A percentile compares a stretch with the other conserved stretches of the same genome.
Evolutionary conservation across 2,797 vertebrate genomes (phyloP).

Genomic region (Enteromius argenteus): DNA sequence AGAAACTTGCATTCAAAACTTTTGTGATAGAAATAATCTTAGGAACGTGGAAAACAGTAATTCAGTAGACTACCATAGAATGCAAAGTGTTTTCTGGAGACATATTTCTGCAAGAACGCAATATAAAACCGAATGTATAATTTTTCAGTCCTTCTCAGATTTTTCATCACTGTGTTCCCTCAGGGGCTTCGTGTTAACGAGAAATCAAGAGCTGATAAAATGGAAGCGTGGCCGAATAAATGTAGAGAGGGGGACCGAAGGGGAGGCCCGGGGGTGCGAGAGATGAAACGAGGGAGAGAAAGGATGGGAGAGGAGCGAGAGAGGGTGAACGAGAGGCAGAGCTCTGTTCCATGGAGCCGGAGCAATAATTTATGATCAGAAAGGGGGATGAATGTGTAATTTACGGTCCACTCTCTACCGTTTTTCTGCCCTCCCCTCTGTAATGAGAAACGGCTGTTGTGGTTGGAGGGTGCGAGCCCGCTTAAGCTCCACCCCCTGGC

Average conservation of each 20-base stretch:
- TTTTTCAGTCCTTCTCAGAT: not conserved
- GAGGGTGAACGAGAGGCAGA: slow-evolving; percentile 67
- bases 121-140: not conserved
- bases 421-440: slow-evolving; percentile 77
- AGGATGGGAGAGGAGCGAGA: slow-evolving; percentile 61
- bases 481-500: slow-evolving; percentile 76
- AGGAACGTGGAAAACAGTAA: not conserved
- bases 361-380: slow-evolving; percentile 79
- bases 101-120: not conserved
- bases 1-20: not conserved
- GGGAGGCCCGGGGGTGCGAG: slow-evolving; percentile 44
- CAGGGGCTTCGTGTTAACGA: not conserved
- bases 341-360: slow-evolving; percentile 71
- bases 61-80: not conserved
- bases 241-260: not conserved
- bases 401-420: slow-evolving; percentile 77
- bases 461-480: slow-evolving; percentile 67
- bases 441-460: slow-evolving; percentile 84
- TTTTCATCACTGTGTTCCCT: not conserved
- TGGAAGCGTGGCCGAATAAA: slow-evolving; percentile 44
- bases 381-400: slow-evolving; percentile 81
- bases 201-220: slow-evolving; percentile 50
- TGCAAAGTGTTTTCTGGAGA: not conserved
- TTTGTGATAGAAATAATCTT: not conserved
- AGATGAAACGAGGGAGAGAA: slow-evolving; percentile 45